Conservation (phyloP, 2,113 vertebrate species). For the Petaurus breviceps region DNA sequence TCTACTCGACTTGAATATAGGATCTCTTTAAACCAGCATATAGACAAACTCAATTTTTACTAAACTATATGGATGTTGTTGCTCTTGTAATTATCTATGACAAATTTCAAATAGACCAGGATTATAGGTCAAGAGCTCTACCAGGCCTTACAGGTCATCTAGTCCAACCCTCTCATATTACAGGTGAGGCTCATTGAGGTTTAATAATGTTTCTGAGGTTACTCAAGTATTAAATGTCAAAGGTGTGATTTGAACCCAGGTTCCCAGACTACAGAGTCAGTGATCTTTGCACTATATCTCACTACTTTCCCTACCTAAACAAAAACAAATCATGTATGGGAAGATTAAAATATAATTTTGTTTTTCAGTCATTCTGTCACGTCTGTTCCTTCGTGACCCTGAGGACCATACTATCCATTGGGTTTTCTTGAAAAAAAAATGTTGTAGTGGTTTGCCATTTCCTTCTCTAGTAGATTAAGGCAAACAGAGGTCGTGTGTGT, state of each 20-base stretch:
- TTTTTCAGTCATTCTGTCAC: not conserved
- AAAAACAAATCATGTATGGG: not conserved
- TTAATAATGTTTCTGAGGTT: not conserved
- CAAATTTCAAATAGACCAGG: not conserved
- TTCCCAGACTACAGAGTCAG: not conserved
- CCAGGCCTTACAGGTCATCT: not conserved
- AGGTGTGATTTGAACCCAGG: not conserved
- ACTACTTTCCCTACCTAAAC: not conserved
- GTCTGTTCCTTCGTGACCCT: not conserved
- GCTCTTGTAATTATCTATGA: not conserved
- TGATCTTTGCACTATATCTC: not conserved
- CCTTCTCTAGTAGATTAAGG: not conserved
- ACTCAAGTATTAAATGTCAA: not conserved
- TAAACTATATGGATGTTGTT: not conserved
- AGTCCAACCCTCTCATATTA: not conserved
- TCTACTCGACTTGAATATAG: not conserved
- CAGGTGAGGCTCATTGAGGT: not conserved
- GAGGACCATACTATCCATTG: not conserved
- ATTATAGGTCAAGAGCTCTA: not conserved
- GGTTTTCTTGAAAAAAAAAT: not conserved
- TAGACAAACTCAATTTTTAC: not conserved
- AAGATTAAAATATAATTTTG: not conserved
- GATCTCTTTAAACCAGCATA: not conserved
- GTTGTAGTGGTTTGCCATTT: not conserved
- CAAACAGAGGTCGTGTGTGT: not conserved